phyloP scores from a whole-genome alignment of 1,140 invertebrate genomes.

The Eueides isabella region DNA sequence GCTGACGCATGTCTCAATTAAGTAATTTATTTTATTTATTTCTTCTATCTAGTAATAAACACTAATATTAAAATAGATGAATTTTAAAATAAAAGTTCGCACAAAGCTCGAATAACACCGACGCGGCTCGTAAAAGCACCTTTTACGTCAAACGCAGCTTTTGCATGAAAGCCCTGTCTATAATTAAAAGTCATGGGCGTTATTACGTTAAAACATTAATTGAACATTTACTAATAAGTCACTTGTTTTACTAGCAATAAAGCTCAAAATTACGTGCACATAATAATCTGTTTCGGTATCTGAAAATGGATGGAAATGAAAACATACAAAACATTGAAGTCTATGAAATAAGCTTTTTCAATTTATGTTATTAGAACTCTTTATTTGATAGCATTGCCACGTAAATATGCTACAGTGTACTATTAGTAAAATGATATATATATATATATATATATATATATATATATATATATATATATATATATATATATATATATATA shows the following conservation, averaged over 20 bases:
- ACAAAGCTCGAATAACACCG: background rate
- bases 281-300: background rate
- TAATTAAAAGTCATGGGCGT: constrained; percentile 8
- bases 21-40: no score
- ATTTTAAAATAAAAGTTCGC: background rate
- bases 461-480: no score
- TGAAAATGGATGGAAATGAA: constrained; percentile 1
- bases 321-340: background rate
- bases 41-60: background rate
- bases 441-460: no score
- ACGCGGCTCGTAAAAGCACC: background rate
- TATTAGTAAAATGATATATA: no score
- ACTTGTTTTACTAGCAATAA: background rate
- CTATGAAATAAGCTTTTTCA: background rate
- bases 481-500: no score
- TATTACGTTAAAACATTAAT: constrained; percentile 1
- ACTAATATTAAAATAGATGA: background rate
- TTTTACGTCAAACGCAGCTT: constrained; percentile 9
- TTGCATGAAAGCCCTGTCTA: constrained; percentile 5
- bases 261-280: background rate
- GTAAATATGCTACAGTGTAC: background rate
- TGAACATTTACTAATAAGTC: constrained; percentile 1
- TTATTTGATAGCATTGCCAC: background rate
- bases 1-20: no score
- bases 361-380: background rate